Base-by-base conservation (phyloP, 2,888 invertebrate species). In the Choristoneura rosaceana region DNA sequence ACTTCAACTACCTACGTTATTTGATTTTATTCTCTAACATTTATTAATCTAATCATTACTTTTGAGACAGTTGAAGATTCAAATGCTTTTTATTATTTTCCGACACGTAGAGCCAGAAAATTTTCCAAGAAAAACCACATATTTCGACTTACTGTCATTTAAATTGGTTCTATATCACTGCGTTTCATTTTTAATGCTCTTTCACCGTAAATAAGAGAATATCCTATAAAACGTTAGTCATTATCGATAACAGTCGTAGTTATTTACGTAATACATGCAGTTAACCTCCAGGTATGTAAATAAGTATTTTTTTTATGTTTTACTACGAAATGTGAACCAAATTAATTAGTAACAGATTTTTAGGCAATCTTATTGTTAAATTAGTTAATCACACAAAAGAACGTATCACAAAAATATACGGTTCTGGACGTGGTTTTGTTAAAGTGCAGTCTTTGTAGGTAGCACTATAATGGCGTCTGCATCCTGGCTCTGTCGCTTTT, bases 401-500 rank as follows among this genome's bases (percentile, higher is more conserved):
- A 25, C 2, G 25, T 25, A 2, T 38, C 7, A 0, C 38, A 7
- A 38, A 4, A 38, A 38, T 38, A 38, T 50, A n/a, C 50, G n/a
- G n/a, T 50, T 50, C 50, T 15, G 14, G 4, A 50, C 2, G 50
- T 8, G 7, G 50, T 4, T 0, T 3, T 50, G n/a, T 50, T 15
- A 4, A 17, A 52, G 2, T 17, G 9, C n/a, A 17, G 52, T 52
- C 9, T 3, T 38, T 52, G 52, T 52, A 52, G 52, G 8, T 52
- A 17, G 52, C 9, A 52, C 52, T 52, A 52, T 17, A 52, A 52
- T 33, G 14, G 8, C 14, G 14, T 12, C 41, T 15, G 10, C 25
- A 50, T 52, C 55, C 55, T 4, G 52, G 7, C 15, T 52, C 8
- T 60, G 71, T 62, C 63, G 50, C 64, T 60, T 73, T 69, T 64